Percentiles rank a stretch among this genome's conserved stretches.
Evolutionary conservation across 1,140 invertebrate species (phyloP).

Genomic region (Papilio aristodemus): DNA sequence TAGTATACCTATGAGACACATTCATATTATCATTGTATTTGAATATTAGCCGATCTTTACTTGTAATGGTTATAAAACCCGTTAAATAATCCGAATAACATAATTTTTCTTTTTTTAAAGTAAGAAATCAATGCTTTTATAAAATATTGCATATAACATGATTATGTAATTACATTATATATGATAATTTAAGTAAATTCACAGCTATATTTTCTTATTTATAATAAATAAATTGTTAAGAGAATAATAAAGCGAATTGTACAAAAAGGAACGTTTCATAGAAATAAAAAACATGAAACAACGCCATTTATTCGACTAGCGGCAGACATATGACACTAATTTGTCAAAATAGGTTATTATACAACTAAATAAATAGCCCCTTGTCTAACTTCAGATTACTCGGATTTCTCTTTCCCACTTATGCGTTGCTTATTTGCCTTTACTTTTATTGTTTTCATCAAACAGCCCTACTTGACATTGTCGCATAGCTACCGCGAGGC

Average conservation of each 20-base stretch:
- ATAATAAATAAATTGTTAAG: not conserved
- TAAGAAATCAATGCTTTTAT: too few species aligned
- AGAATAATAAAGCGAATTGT: not conserved
- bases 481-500: conserved; percentile 60
- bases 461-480: conserved; percentile 46
- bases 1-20: too few species aligned
- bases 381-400: conserved; percentile 39
- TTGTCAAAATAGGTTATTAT: conserved; percentile 76
- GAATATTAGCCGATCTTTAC: too few species aligned
- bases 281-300: conserved; percentile 46
- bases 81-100: too few species aligned
- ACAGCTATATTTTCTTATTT: too few species aligned
- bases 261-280: conserved; percentile 42
- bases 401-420: conserved; percentile 53
- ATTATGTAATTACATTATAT: too few species aligned
- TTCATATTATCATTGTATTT: too few species aligned
- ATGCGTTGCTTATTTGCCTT: conserved; percentile 34
- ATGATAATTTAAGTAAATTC: too few species aligned
- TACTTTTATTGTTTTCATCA: conserved; percentile 44
- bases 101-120: too few species aligned
- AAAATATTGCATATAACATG: too few species aligned
- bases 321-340: conserved; percentile 70
- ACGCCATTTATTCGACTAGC: conserved; percentile 62
- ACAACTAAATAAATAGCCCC: conserved; percentile 50
- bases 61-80: too few species aligned